These are phyloP conservation scores for Phenacoccus solenopsis DNA, from an alignment of 1,140 invertebrate species.

Conservation along the genomic window DNA sequence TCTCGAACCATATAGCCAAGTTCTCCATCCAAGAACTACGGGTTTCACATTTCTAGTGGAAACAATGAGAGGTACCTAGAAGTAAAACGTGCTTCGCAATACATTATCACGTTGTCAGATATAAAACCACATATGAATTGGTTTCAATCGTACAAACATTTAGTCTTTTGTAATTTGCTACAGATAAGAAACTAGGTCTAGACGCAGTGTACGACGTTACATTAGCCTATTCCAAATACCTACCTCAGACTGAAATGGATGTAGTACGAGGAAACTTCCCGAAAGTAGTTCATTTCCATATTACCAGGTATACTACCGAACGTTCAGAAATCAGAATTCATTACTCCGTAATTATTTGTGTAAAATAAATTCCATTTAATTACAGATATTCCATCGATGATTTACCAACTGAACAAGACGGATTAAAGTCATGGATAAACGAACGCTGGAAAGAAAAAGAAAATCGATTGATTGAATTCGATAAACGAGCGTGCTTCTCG, in stretches of 20 bases:
- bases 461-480: slow-evolving; percentile 43
- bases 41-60: slow-evolving; percentile 62
- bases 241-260: slow-evolving; percentile 55
- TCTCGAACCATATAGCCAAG: slow-evolving; percentile 51
- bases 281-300: slow-evolving; percentile 56
- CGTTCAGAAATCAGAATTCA: not conserved
- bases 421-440: slow-evolving; percentile 50
- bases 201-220: slow-evolving; percentile 64
- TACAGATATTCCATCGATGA: slow-evolving; percentile 40
- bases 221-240: slow-evolving; percentile 53
- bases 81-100: too few species aligned
- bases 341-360: not conserved
- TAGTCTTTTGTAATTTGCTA: too few species aligned
- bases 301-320: slow-evolving; percentile 45
- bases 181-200: slow-evolving; percentile 42
- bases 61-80: slow-evolving; percentile 47
- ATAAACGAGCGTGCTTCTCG: slow-evolving; percentile 37
- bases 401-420: slow-evolving; percentile 44
- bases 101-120: too few species aligned
- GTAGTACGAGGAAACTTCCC: slow-evolving; percentile 52
- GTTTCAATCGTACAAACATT: too few species aligned
- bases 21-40: slow-evolving; percentile 73
- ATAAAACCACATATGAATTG: too few species aligned
- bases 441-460: slow-evolving; percentile 62
- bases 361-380: not conserved